Evolutionary conservation across 2,888 invertebrate species (phyloP).

Genomic region (Galeopsomyia nigrocyanea): DNA sequence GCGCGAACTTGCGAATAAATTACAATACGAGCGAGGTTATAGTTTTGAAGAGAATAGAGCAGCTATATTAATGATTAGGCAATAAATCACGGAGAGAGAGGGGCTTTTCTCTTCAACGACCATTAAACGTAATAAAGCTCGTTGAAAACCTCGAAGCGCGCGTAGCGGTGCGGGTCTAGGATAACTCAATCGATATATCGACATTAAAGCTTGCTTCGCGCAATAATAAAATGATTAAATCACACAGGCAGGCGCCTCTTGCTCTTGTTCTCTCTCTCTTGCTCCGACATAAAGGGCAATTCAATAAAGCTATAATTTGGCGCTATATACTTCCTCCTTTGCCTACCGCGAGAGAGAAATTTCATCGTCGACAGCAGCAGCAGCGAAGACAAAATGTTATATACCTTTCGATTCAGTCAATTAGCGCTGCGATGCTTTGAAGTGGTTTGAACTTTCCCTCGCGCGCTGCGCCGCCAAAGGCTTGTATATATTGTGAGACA

Average conservation of each 20-base stretch:
- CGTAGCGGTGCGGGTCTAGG: too few species aligned
- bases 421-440: conserved; percentile 42
- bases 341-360: conserved; percentile 21
- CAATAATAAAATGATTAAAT: conserved; percentile 17
- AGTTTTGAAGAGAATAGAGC: too few species aligned
- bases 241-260: neutral
- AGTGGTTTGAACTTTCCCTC: conserved; percentile 27
- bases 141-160: too few species aligned
- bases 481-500: conserved; percentile 11
- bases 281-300: neutral
- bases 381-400: conserved; percentile 16
- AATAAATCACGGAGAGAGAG: too few species aligned
- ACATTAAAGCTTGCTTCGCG: too few species aligned
- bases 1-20: too few species aligned
- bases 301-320: conserved; percentile 12
- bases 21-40: too few species aligned
- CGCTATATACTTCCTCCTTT: neutral
- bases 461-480: conserved; percentile 20
- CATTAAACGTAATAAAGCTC: too few species aligned
- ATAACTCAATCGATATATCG: too few species aligned
- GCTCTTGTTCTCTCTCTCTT: too few species aligned
- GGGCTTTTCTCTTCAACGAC: too few species aligned
- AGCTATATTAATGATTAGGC: too few species aligned
- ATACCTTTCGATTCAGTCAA: conserved; percentile 43
- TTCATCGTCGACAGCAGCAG: conserved; percentile 3